Evolutionary conservation across 2,888 invertebrate genomes (phyloP).

Genomic region (Polyommatus iphigenia): DNA sequence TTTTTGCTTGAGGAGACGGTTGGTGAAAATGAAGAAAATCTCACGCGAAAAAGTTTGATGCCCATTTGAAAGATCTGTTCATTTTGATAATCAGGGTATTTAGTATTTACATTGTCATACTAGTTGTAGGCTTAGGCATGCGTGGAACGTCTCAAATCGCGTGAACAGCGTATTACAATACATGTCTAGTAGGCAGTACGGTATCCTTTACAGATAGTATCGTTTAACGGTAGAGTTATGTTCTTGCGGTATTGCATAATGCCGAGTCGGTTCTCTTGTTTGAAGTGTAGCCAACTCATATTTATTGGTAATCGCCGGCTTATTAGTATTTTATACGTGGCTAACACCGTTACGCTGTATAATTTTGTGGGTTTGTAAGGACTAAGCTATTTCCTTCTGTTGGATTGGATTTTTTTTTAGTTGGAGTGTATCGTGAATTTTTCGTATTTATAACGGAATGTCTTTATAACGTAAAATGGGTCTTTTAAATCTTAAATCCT

Average conservation of each 20-base stretch:
- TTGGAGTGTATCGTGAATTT: neutral
- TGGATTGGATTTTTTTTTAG: neutral
- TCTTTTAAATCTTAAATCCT: no score
- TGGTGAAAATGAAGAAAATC: no score
- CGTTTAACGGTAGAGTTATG: conserved; percentile 28
- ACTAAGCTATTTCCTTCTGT: neutral
- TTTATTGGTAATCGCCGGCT: conserved; percentile 14
- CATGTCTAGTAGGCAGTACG: conserved; percentile 10
- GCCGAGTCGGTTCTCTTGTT: conserved; percentile 10
- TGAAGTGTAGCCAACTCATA: conserved; percentile 3
- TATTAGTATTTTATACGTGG: neutral
- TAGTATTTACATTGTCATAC: neutral
- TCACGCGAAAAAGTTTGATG: no score
- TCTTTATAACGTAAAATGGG: no score
- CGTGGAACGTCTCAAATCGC: conserved; percentile 18
- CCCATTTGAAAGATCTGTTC: no score
- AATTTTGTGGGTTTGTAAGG: neutral
- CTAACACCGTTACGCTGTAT: neutral
- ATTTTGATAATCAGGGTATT: neutral
- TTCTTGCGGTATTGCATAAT: conserved; percentile 23
- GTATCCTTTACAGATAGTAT: conserved; percentile 28
- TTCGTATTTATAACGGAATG: no score
- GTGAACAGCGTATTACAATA: neutral
- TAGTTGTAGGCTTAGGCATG: neutral
- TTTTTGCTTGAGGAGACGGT: neutral